Evolutionary conservation across 2,113 vertebrate genomes (phyloP).

Genomic region (Cheilinus undulatus): DNA sequence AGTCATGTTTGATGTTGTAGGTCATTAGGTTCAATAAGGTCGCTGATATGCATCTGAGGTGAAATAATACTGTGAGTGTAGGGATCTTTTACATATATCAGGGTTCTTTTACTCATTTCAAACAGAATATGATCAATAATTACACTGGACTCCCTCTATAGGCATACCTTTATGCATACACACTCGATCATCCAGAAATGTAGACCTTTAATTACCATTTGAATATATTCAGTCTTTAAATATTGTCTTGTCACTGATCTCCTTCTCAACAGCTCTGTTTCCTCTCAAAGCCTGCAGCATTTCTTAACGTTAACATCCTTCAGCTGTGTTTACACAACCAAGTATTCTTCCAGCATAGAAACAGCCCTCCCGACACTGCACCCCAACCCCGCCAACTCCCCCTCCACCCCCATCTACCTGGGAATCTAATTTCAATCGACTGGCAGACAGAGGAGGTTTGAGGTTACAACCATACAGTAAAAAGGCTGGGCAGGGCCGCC

Average conservation of each 20-base stretch:
- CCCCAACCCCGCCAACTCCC: slow-evolving; percentile 16
- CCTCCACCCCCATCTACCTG: slow-evolving; percentile 54
- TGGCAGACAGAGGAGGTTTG: slow-evolving; percentile 74
- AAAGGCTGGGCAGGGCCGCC: slow-evolving; percentile 58
- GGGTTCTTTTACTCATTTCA: slow-evolving; percentile 26
- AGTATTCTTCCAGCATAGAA: slow-evolving; percentile 52
- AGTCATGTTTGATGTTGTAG: slow-evolving; percentile 55
- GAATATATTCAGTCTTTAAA: not conserved
- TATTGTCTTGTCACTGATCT: not conserved
- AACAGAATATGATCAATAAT: slow-evolving; percentile 44
- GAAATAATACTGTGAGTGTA: slow-evolving; percentile 1
- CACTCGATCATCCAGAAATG: slow-evolving; percentile 29
- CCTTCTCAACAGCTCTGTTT: slow-evolving; percentile 10
- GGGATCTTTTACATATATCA: slow-evolving; percentile 21
- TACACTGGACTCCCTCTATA: slow-evolving; percentile 38
- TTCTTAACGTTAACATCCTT: slow-evolving; percentile 38
- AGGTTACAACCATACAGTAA: slow-evolving; percentile 76
- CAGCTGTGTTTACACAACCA: slow-evolving; percentile 54
- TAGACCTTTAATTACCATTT: slow-evolving; percentile 11
- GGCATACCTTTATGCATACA: not conserved
- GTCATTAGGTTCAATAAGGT: slow-evolving; percentile 47
- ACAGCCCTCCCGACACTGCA: slow-evolving; percentile 27
- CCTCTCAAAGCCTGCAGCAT: slow-evolving; percentile 27
- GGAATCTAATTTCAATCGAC: slow-evolving; percentile 80
- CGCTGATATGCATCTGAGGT: slow-evolving; percentile 17